Base-by-base conservation (phyloP, 2,113 vertebrate species). In the Oncorhynchus gorbuscha region DNA sequence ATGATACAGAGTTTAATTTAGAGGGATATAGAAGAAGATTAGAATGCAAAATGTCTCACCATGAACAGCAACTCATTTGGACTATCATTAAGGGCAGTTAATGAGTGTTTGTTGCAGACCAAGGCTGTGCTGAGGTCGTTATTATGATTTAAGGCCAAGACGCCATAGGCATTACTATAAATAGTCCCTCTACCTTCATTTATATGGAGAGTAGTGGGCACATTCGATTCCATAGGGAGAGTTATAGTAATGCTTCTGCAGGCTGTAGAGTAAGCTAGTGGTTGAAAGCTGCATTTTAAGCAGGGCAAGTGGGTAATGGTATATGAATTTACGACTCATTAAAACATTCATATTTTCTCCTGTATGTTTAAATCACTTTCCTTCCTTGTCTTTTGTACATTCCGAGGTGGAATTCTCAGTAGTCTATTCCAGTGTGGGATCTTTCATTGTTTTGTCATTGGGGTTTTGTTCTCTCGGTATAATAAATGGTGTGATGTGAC, bases 281-380 rank as follows among this genome's bases (percentile, higher is more conserved):
- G 48, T 76, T 78, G 71, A 76, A 76, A 77, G 68, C 58, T 74
- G 20, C 13, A 66, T 77, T 18, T 76, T 20, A 39, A 32, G 62
- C 65, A 35, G 73, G 61, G 55, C 32, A 76, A 80, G 78, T n/a
- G 65, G 77, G 45, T 18, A 65, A 72, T 45, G 2, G 79, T 49
- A 85, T 8, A 45, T 45, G 76, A 78, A 79, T 76, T 71, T 79
- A 39, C 73, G 39, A 3, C 49, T 81, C 75, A 83, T 83, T 24
- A 83, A 83, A 45, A 45, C 39, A 11, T 11, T 11, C 9, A 45
- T 35, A 30, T 68, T 79, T 79, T 22, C 30, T 11, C 16, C 69
- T 59, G 30, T 64, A 71, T 73, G 75, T 69, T 39, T 3, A 20
- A 72, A 24, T 49, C 30, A 3, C 61, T 72, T 77, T 39, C 20